Evolutionary conservation across 2,113 vertebrate species (phyloP), one percentile per base, ranked within the genome.

Genomic region (Microcebus tavaratra): DNA sequence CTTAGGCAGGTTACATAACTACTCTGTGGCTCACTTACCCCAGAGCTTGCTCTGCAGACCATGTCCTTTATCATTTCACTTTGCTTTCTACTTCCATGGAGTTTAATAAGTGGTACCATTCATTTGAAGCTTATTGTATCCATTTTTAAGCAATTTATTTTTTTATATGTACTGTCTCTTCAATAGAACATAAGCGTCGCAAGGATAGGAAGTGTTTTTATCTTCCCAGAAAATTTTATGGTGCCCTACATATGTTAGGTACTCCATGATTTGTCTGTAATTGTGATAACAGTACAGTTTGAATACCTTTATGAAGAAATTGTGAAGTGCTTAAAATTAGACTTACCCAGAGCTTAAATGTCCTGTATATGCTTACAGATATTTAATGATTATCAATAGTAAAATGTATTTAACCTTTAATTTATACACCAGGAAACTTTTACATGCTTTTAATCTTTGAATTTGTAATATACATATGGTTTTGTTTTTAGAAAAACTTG

Each of bases 131-230:
- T 95, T 80, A 63, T 3, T 61, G 29, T 53, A 34, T 80, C 14
- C 39, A 39, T 88, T 96, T 91, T 48, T 48, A 90, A 88, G 92
- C 8, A 13, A 42, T 94, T 94, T 73, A 88, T 68, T 84, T 97
- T 80, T 94, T 4, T 65, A 21, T 63, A 18, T 48, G 10, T 63
- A 15, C 27, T 79, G 2, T 72, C n/a, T 89, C 18, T 90, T 88
- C 31, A 50, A 27, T 50, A 83, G 31, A 82, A 5, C 83, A 2
- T 68, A 42, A 85, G 36, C 75, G 4, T 81, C 29, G 68, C 10
- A 65, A 76, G 61, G 45, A 4, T 42, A 31, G 65, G 31, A 93
- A 75, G 20, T 89, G 2, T 45, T 95, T 94, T 90, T 83, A 20
- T 76, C 61, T 50, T 95, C 12, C 29, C 34, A 39, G 27, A 75